Base-by-base conservation (phyloP, 2,113 vertebrate species). In the Silurus asotus region DNA sequence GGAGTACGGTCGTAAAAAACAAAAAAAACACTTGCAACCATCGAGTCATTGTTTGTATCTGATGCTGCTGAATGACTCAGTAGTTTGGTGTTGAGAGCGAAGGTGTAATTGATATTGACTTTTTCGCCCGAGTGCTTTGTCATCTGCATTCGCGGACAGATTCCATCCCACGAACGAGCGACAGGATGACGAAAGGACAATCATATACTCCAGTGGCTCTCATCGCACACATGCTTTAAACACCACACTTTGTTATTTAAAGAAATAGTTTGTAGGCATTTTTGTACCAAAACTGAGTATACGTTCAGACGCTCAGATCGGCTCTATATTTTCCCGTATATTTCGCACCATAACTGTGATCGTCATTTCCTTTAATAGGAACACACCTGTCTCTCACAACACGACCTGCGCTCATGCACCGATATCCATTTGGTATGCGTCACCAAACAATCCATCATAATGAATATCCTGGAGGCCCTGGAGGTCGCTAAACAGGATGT, bases 31-130 rank as follows among this genome's bases (percentile, higher is more conserved):
- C 81, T 86, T 80, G 84, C 80, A 86, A 86, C 78, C 79, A 84
- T 86, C 75, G 67, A 84, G 85, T 70, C 86, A 76, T 89, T 86
- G 65, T 88, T 86, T 81, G 25, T 62, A 85, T 75, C 70, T 67
- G 82, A 81, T 70, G 51, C 48, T 59, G 81, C 76, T 8, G 85
- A 89, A 80, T 87, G 82, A 86, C 81, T 89, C 88, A 61, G 75
- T 53, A 59, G 84, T 84, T 89, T 15, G n/a, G 65, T 84, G 59
- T 77, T 61, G 59, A 84, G 77, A 84, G 88, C 72, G 55, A 15
- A 76, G 51, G 61, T 75, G 75, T 88, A 86, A 86, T 89, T 84
- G 81, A 87, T 86, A 84, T 89, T 81, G 85, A 89, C 85, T 81
- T 87, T 55, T 87, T 69, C 5, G 48, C 81, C 37, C 48, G 37